Evolutionary conservation across 2,113 vertebrate genomes (phyloP).

Genomic region (Anolis sagrei): DNA sequence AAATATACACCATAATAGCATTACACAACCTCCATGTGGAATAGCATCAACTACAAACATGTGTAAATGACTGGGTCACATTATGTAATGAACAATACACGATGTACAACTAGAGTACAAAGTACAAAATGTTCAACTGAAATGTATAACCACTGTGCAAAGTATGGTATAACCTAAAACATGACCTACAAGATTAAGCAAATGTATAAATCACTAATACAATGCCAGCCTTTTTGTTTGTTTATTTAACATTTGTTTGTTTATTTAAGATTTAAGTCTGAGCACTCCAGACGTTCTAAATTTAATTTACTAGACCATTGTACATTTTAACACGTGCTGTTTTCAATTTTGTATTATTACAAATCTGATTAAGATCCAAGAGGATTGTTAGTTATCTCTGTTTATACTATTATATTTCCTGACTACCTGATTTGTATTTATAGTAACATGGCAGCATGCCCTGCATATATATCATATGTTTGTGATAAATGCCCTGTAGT

Average conservation of each 20-base stretch:
- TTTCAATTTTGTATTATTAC: not conserved
- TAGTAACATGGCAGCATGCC: not conserved
- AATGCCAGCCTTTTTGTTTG: not conserved
- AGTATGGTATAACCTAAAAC: too few relatives aligned
- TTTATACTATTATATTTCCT: not conserved
- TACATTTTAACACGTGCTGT: not conserved
- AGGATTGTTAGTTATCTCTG: not conserved
- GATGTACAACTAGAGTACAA: too few relatives aligned
- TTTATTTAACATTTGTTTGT: not conserved
- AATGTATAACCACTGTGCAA: too few relatives aligned
- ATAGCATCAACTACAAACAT: too few relatives aligned
- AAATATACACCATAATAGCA: too few relatives aligned
- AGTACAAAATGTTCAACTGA: too few relatives aligned
- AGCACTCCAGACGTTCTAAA: not conserved
- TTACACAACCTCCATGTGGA: too few relatives aligned
- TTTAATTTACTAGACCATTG: not conserved
- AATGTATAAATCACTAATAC: too few relatives aligned
- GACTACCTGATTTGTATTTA: not conserved
- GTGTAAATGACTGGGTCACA: too few relatives aligned
- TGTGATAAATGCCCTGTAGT: not conserved
- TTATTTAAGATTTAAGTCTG: not conserved
- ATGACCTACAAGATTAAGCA: too few relatives aligned
- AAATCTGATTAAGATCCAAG: not conserved
- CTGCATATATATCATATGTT: not conserved
- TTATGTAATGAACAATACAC: too few relatives aligned